A percentile compares a stretch with the other conserved stretches of the same genome.
These are phyloP conservation scores for Bryconaethiops microstoma DNA, from an alignment of 2,797 vertebrate genomes.

Conservation along the genomic window DNA sequence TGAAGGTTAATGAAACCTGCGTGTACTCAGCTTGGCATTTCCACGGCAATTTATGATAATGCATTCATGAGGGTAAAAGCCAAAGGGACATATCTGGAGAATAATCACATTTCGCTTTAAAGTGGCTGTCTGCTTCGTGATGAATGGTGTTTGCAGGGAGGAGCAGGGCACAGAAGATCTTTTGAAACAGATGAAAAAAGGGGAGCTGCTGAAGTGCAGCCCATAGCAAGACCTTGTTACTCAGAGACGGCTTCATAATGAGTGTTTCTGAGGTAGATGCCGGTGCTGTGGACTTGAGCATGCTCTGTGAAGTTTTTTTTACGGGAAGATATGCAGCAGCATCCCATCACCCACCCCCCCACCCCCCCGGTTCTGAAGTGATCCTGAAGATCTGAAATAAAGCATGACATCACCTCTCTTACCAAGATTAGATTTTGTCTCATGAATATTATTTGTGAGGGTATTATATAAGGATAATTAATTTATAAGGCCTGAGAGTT, in stretches of 20 bases:
- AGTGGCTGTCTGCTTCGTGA: constrained; percentile 53
- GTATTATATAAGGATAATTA: not conserved
- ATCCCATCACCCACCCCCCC: no score
- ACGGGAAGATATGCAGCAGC: not conserved
- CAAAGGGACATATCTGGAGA: constrained; percentile 36
- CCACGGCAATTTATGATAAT: constrained; percentile 41
- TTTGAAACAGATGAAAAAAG: constrained; percentile 37
- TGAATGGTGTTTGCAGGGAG: constrained; percentile 48
- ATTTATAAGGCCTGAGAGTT: not conserved
- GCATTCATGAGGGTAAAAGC: constrained; percentile 40
- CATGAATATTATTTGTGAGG: not conserved
- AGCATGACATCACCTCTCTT: not conserved
- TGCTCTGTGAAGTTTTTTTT: not conserved
- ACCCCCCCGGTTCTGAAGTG: not conserved
- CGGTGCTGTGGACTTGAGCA: constrained; percentile 3
- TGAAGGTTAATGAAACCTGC: constrained; percentile 41
- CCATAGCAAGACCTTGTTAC: constrained; percentile 17
- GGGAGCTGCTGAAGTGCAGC: constrained; percentile 5
- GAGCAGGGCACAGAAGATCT: constrained; percentile 9
- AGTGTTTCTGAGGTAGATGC: constrained; percentile 9
- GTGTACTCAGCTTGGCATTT: constrained; percentile 34
- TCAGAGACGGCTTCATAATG: constrained; percentile 32
- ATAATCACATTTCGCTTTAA: constrained; percentile 51
- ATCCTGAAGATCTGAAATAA: not conserved
- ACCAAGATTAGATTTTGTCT: not conserved